Percentiles rank a stretch among this genome's conserved stretches.
Conservation (phyloP, 1,140 invertebrate genomes). For the Muscidifurax raptorellus region DNA sequence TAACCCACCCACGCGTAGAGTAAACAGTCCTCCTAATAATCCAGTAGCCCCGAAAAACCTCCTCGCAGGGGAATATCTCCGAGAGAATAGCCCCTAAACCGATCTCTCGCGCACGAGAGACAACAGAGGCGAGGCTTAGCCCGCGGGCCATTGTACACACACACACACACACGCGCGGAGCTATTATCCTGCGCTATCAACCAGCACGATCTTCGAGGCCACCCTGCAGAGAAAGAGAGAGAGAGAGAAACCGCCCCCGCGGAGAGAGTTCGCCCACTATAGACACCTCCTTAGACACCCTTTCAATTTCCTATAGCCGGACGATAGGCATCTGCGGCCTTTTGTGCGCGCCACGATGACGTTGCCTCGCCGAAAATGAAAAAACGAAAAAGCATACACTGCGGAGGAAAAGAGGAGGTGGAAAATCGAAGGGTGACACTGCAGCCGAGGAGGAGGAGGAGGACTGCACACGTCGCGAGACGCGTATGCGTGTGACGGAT, state of each 20-base stretch:
- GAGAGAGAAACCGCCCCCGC: background rate
- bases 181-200: constrained; percentile 13
- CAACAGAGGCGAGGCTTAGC: background rate
- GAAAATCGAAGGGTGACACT: constrained; percentile 22
- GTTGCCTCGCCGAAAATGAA: background rate
- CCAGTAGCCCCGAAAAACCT: background rate
- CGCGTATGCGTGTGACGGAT: background rate
- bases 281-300: constrained; percentile 73
- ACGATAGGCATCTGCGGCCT: constrained; percentile 69
- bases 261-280: constrained; percentile 36
- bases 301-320: constrained; percentile 72
- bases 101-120: background rate
- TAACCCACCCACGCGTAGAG: background rate
- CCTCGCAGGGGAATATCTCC: background rate
- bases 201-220: background rate
- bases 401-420: background rate
- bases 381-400: no score
- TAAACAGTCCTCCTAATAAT: background rate
- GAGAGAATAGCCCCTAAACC: background rate
- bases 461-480: constrained; percentile 37
- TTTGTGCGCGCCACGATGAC: constrained; percentile 9
- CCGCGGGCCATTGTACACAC: constrained; percentile 9
- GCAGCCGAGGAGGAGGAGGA: background rate
- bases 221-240: background rate
- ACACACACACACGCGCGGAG: background rate